Evolutionary conservation across 2,888 invertebrate species (phyloP), one percentile per base, ranked within the genome.

Genomic region (Eudasyphora cyanicolor): DNA sequence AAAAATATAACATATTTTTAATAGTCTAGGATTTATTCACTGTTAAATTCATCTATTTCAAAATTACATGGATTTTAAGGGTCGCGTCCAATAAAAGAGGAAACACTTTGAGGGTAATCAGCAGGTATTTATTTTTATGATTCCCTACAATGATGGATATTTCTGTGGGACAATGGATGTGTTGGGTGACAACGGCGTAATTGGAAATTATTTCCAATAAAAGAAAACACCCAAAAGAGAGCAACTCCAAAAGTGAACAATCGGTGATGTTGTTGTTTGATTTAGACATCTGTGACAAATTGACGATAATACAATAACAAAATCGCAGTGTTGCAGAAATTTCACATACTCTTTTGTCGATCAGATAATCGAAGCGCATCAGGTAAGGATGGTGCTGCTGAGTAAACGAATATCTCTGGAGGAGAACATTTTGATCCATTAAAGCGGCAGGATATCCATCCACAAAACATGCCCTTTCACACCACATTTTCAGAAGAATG

Each of bases 401-500:
- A 12, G n/a, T 51, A 4, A 10, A 54, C 10, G 49, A 29, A 6
- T 38, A 14, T 42, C 29, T 45, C 3, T 57, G 79, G 62, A 79
- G 76, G 51, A 73, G 42, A 78, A 80, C 78, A 79, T 67, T 84
- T 62, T 60, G 83, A 84, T 81, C 80, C 75, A 78, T 82, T 62
- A 79, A 86, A 87, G 86, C 90, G 89, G 91, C 90, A 89, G 90
- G 91, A 90, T 87, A 88, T 88, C 90, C 88, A 87, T 91, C 91
- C 91, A 87, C 91, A 91, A 88, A 90, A 91, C 91, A 91, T 90
- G 90, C 90, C 91, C 91, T 91, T 91, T 89, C 89, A 88, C 89
- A 90, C 90, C 89, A 86, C 87, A 86, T 87, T 67, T 87, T 86
- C 86, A 86, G 57, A 54, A 67, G 32, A 32, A 19, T 57, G 17